A percentile compares a stretch with the other conserved stretches of the same genome.
phyloP scores from a whole-genome alignment of 2,113 vertebrate genomes.

The Platycercus adscitus region DNA sequence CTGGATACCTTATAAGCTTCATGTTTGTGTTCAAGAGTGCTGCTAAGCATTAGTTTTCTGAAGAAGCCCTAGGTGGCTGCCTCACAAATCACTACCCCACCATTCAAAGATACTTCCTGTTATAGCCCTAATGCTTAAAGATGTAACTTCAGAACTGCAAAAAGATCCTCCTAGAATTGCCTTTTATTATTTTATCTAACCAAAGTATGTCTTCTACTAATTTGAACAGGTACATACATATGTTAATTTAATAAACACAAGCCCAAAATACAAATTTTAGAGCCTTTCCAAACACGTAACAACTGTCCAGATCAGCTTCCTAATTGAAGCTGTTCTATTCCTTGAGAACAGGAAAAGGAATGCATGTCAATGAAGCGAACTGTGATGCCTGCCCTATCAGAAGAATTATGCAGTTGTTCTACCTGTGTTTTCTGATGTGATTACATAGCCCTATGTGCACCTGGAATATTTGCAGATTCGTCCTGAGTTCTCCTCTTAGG shows the following conservation, averaged over 20 bases:
- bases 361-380: not conserved
- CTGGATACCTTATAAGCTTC: not conserved
- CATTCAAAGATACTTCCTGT: not conserved
- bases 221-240: not conserved
- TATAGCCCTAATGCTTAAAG: not conserved
- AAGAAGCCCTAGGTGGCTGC: not conserved
- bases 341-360: not conserved
- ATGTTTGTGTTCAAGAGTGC: not conserved
- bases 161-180: not conserved
- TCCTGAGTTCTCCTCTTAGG: rapidly evolving
- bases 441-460: not conserved
- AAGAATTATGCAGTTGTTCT: not conserved
- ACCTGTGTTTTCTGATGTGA: not conserved
- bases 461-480: not conserved
- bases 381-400: not conserved
- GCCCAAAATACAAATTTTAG: not conserved
- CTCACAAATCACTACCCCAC: not conserved
- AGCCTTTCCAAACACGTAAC: rapidly evolving
- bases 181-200: not conserved
- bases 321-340: not conserved
- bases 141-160: not conserved
- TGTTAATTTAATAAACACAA: not conserved
- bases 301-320: not conserved
- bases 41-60: not conserved
- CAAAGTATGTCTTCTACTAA: not conserved